These are phyloP conservation scores for Vidua chalybeata DNA, from an alignment of 2,113 vertebrate genomes.

Conservation along the genomic window DNA sequence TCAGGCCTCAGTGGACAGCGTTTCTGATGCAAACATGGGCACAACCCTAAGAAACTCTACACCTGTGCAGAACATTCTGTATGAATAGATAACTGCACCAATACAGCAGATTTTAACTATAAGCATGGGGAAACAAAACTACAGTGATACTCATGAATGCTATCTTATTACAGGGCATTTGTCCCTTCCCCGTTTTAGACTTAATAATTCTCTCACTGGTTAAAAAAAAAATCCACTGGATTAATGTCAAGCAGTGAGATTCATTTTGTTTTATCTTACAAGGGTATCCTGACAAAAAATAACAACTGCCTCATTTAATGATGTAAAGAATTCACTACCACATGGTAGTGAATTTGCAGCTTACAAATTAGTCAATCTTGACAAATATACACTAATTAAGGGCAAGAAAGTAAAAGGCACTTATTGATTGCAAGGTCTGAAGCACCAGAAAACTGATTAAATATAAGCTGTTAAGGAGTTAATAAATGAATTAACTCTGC, in stretches of 20 bases:
- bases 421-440: slow-evolving; percentile 66
- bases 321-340: slow-evolving; percentile 25
- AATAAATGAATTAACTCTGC: slow-evolving; percentile 62
- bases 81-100: neutral
- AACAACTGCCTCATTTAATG: slow-evolving; percentile 5
- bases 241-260: neutral
- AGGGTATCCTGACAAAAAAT: neutral
- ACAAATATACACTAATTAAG: slow-evolving; percentile 70
- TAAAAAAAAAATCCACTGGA: neutral
- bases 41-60: neutral
- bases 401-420: slow-evolving; percentile 52
- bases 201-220: neutral
- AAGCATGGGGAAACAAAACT: neutral
- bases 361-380: slow-evolving; percentile 25
- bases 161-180: neutral
- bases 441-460: slow-evolving; percentile 66
- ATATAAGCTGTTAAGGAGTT: slow-evolving; percentile 62
- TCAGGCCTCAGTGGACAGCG: neutral
- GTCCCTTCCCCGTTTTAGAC: neutral
- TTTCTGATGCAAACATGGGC: neutral
- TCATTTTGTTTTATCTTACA: neutral
- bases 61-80: neutral
- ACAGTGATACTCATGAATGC: neutral
- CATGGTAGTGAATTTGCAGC: too few species aligned
- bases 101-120: neutral